Base-by-base conservation (phyloP, 2,797 vertebrate genomes). In the Lagorchestes hirsutus region DNA sequence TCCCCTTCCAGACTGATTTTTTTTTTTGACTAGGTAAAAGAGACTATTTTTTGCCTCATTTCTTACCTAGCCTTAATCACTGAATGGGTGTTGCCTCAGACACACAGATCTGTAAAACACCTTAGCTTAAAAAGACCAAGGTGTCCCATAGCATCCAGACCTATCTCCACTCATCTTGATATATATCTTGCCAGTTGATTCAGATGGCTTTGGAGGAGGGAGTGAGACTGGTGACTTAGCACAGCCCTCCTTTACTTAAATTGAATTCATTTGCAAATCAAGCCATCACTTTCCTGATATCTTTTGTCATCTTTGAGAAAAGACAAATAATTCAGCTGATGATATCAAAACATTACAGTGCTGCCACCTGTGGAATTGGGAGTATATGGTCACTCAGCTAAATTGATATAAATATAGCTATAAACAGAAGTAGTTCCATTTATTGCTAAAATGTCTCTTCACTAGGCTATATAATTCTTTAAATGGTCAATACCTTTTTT, bases 361-460 rank as follows among this genome's bases (percentile, higher is more conserved):
- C 29, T 59, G 59, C 16, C 31, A 34, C 91, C 22, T 28, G 22
- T 93, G 10, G 27, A 52, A 18, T 28, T 92, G 22, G 24, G 24
- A 95, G 9, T 62, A 46, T 58, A 22, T 55, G 58, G 12, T 91
- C 50, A 29, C 40, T 46, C 4, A 22, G 40, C 74, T 31, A 91
- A 91, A 29, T 55, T 91, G 27, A 34, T 54, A 18, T 5, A n/a
- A n/a, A 27, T 90, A 50, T 54, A 54, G 28, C 54, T 34, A 22
- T 34, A 22, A 82, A 82, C 52, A 54, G 52, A 90, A 90, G 52
- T 52, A 6, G 27, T 93, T 95, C 58, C 62, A 93, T 29, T 59
- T 91, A 16, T 95, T 95, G 58, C 59, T 92, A 57, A 95, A 92
- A 10, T 90, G 2, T 54, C 93, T 95, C 55, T 96, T 90, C 3